Percentiles rank a stretch among this genome's conserved stretches.
These are phyloP conservation scores for Oceanites oceanicus DNA, from an alignment of 2,113 vertebrate species.

Conservation along the genomic window DNA sequence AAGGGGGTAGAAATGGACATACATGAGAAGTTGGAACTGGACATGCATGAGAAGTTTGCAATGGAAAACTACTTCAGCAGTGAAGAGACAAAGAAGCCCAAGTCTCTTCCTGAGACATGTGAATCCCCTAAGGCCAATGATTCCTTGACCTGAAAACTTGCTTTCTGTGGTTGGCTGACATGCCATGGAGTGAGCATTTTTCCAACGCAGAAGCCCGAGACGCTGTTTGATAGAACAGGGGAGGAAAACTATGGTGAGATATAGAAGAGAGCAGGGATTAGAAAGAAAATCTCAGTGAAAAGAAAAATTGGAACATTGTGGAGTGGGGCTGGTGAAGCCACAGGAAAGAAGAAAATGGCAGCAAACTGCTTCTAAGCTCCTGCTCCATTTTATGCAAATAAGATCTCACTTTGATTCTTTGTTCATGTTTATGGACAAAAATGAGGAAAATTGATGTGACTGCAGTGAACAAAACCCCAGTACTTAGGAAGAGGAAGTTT, in stretches of 20 bases:
- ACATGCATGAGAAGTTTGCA: not conserved
- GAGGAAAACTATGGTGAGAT: not conserved
- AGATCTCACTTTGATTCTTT: not conserved
- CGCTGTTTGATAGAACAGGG: not conserved
- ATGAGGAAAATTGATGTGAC: not conserved
- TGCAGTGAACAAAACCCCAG: not conserved
- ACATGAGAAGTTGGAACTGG: not conserved
- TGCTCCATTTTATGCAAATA: not conserved
- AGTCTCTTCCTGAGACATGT: not conserved
- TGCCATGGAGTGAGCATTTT: not conserved
- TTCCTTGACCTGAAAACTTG: not conserved
- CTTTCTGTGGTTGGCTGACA: not conserved
- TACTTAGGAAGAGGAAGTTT: not conserved
- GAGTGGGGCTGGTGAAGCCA: not conserved
- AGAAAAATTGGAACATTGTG: not conserved
- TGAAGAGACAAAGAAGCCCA: not conserved
- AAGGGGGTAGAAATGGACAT: not conserved
- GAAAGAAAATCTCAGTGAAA: not conserved
- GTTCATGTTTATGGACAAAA: not conserved
- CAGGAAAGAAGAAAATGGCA: not conserved
- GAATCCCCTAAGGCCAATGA: not conserved
- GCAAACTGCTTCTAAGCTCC: not conserved
- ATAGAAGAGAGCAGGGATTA: not conserved
- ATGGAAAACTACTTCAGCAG: not conserved
- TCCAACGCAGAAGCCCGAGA: not conserved